Conservation (phyloP, 2,797 vertebrate species). For the Fratercula arctica region DNA sequence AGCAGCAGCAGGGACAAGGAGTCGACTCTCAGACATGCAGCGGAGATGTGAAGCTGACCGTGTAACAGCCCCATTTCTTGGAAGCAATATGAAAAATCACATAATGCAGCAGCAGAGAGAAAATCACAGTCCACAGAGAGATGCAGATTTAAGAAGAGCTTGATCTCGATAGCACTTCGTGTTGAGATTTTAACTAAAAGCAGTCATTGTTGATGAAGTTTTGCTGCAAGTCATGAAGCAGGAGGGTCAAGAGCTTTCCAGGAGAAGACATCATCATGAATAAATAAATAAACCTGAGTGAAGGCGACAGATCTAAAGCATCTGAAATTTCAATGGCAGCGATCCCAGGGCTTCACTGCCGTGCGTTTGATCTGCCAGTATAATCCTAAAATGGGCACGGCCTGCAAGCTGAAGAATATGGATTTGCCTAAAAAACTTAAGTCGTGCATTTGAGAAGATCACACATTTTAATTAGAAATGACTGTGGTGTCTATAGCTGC, state of each 20-base stretch:
- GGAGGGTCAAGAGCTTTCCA: neutral
- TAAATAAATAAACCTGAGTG: neutral
- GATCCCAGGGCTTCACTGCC: neutral
- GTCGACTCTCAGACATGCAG: neutral
- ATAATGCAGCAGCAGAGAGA: neutral
- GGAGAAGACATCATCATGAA: neutral
- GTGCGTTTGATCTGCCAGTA: neutral
- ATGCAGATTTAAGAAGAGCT: neutral
- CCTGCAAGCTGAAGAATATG: neutral
- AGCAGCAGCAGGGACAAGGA: neutral
- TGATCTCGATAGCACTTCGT: neutral
- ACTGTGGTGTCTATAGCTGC: neutral
- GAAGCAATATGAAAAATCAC: neutral
- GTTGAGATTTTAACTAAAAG: neutral
- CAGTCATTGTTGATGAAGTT: neutral
- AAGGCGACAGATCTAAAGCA: neutral
- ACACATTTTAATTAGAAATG: slow-evolving; percentile 36
- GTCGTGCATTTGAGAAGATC: slow-evolving; percentile 40
- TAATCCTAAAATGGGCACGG: neutral
- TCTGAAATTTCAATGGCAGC: neutral
- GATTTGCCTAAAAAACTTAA: slow-evolving; percentile 19
- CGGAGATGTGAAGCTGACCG: neutral
- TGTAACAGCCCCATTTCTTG: neutral
- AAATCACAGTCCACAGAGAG: neutral
- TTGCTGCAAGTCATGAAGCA: neutral